phyloP scores from a whole-genome alignment of 2,113 vertebrate genomes.

The Sceloporus tristichus region DNA sequence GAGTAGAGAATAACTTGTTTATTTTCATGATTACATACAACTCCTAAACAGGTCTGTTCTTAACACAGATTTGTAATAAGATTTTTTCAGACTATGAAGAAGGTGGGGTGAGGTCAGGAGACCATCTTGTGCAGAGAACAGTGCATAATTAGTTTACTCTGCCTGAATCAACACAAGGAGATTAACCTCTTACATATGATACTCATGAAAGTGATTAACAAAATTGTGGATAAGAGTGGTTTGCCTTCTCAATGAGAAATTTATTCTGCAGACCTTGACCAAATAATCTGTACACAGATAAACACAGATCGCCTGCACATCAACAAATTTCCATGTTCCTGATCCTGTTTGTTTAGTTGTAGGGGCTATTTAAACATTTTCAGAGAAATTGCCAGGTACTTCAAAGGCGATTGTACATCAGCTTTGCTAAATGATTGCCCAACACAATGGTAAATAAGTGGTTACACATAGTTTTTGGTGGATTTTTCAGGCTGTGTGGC shows the following conservation, averaged over 20 bases:
- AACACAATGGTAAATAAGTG: conserved; percentile 17
- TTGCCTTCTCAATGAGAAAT: conserved; percentile 14
- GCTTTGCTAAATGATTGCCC: not conserved
- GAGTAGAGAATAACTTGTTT: not conserved
- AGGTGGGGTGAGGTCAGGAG: not conserved
- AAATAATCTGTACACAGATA: conserved; percentile 18
- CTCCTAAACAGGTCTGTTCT: not conserved
- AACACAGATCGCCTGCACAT: not conserved
- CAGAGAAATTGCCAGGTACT: not conserved
- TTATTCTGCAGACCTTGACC: not conserved
- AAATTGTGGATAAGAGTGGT: not conserved
- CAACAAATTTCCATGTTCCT: not conserved
- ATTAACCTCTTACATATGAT: not conserved
- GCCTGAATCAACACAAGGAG: not conserved
- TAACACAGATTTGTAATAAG: not conserved
- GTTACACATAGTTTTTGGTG: not conserved
- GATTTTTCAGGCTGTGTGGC: too few species aligned
- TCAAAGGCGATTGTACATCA: conserved; percentile 27
- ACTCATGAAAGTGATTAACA: not conserved
- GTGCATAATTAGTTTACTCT: not conserved
- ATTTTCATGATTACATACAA: not conserved
- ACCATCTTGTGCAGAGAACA: not conserved
- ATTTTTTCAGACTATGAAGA: not conserved
- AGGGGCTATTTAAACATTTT: not conserved
- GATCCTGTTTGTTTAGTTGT: not conserved